Percentiles rank a stretch among this genome's conserved stretches.
Conservation (phyloP, 2,888 invertebrate species). For the Agrilus cyanescens region DNA sequence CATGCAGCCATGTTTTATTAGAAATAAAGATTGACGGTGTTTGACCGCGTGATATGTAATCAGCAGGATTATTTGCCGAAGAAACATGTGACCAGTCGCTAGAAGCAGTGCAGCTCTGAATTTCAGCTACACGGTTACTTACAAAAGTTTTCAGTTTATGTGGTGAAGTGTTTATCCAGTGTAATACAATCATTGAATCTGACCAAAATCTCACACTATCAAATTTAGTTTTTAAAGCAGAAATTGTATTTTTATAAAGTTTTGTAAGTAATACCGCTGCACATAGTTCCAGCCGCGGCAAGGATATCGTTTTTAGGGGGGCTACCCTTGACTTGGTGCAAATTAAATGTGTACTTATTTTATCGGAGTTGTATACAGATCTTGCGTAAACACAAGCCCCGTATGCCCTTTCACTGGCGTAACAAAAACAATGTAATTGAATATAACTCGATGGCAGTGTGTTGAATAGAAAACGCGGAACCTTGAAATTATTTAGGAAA, state of each 20-base stretch:
- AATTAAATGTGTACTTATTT: conserved; percentile 13
- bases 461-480: conserved; percentile 8
- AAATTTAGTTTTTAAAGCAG: too few relatives aligned
- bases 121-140: too few relatives aligned
- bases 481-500: conserved; percentile 7
- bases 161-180: too few relatives aligned
- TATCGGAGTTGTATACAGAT: conserved; percentile 9
- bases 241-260: too few relatives aligned
- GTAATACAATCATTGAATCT: too few relatives aligned
- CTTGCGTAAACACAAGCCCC: conserved; percentile 18
- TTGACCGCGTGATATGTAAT: conserved; percentile 2
- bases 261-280: conserved; percentile 9
- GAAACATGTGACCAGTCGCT: too few relatives aligned
- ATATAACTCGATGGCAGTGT: too few relatives aligned
- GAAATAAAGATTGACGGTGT: neutral
- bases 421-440: conserved; percentile 15
- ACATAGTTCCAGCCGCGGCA: conserved; percentile 18
- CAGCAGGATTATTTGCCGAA: too few relatives aligned
- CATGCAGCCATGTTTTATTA: conserved; percentile 1
- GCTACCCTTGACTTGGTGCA: conserved; percentile 20
- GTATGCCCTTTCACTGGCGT: conserved; percentile 15
- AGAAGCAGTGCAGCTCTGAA: too few relatives aligned
- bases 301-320: conserved; percentile 15
- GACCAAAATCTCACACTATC: too few relatives aligned
- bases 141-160: too few relatives aligned